These are phyloP conservation scores for Oryzias sinensis DNA, from an alignment of 2,797 vertebrate species.

Conservation along the genomic window DNA sequence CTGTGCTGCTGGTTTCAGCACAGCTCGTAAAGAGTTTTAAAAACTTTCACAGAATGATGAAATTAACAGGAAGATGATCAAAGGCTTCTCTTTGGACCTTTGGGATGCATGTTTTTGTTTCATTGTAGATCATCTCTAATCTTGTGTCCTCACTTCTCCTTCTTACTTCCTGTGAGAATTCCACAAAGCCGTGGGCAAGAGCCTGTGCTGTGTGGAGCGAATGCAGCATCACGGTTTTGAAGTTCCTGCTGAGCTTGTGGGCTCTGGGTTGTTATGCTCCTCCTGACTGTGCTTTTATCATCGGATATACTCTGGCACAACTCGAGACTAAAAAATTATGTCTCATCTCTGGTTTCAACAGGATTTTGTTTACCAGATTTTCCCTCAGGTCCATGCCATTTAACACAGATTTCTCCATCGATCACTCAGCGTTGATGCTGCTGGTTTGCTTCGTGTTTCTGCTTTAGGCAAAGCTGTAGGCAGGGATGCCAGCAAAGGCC, in stretches of 20 bases:
- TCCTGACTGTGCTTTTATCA: constrained; percentile 30
- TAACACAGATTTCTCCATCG: constrained; percentile 4
- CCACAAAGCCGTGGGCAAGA: constrained; percentile 39
- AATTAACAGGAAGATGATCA: constrained; percentile 43
- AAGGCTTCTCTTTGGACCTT: constrained; percentile 33
- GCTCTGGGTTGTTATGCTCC: constrained; percentile 38
- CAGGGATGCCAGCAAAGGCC: constrained; percentile 36
- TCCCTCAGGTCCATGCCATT: too few species aligned
- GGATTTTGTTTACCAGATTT: constrained; percentile 8
- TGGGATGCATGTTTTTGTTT: constrained; percentile 43
- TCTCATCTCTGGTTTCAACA: constrained; percentile 9
- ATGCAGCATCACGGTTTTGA: constrained; percentile 49
- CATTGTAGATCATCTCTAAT: constrained; percentile 34
- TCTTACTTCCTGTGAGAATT: constrained; percentile 50
- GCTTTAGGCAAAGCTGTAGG: constrained; percentile 11
- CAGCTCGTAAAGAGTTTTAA: constrained; percentile 3
- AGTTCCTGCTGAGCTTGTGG: constrained; percentile 48
- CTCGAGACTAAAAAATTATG: constrained; percentile 13
- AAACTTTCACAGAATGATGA: constrained; percentile 29
- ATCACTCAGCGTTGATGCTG: constrained; percentile 16
- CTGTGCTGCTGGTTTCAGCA: background rate
- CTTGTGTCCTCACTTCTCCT: constrained; percentile 41
- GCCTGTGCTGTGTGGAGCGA: constrained; percentile 23
- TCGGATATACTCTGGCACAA: constrained; percentile 14
- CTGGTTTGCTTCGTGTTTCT: constrained; percentile 27